Evolutionary conservation across 2,888 invertebrate species (phyloP).

Genomic region (Erebia epiphron): DNA sequence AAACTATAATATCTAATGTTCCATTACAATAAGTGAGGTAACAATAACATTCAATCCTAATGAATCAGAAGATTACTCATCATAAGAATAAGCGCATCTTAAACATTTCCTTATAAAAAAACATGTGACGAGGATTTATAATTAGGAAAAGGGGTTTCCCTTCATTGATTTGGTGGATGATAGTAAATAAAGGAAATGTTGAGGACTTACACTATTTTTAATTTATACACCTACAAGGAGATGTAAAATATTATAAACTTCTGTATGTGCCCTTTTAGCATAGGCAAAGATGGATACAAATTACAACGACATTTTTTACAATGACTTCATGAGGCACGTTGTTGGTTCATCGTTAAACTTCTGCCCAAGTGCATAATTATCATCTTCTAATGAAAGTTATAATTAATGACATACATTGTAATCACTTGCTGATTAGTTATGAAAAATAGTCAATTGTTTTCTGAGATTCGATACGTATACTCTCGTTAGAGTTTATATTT

Average conservation of each 20-base stretch:
- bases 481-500: background rate
- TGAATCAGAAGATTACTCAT: conserved; percentile 22
- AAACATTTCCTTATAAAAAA: conserved; percentile 5
- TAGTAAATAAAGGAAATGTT: no score
- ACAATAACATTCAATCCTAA: background rate
- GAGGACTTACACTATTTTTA: no score
- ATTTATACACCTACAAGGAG: no score
- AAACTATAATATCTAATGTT: background rate
- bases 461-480: background rate
- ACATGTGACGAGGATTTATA: background rate
- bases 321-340: background rate
- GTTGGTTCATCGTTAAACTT: conserved; percentile 3
- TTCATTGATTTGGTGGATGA: no score
- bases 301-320: background rate
- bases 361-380: background rate
- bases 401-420: background rate
- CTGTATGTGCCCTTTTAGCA: no score
- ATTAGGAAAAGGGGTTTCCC: background rate
- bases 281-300: no score
- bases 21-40: conserved; percentile 8
- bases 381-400: background rate
- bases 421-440: background rate
- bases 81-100: conserved; percentile 3
- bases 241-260: no score
- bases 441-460: background rate